These are phyloP conservation scores for Drosophila planitibia DNA, from an alignment of 2,888 invertebrate species.

Conservation along the genomic window DNA sequence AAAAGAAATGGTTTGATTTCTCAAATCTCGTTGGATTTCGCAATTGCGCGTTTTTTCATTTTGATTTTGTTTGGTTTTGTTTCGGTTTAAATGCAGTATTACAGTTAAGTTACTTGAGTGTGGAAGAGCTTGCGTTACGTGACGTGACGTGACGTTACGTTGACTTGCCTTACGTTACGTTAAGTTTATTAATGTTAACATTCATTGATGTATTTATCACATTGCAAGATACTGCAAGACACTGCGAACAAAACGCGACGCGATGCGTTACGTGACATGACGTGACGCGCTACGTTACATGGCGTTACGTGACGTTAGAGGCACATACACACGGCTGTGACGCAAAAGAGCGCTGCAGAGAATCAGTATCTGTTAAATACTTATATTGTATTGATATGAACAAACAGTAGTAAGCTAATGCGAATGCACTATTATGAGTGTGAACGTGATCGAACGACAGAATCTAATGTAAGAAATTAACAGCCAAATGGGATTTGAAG, in stretches of 20 bases:
- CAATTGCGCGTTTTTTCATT: constrained; percentile 34
- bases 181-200: constrained; percentile 29
- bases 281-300: constrained; percentile 27
- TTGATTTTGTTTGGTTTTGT: background rate
- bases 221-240: constrained; percentile 32
- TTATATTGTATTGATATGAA: background rate
- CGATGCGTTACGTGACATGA: constrained; percentile 51
- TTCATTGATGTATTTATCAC: constrained; percentile 34
- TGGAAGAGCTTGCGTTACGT: constrained; percentile 37
- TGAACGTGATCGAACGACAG: constrained; percentile 16
- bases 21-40: constrained; percentile 31
- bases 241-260: constrained; percentile 45
- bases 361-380: constrained; percentile 30
- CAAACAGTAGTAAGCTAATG: background rate
- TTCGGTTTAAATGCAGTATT: constrained; percentile 40
- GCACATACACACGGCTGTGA: constrained; percentile 20
- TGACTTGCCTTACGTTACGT: constrained; percentile 20
- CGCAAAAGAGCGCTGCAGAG: constrained; percentile 31
- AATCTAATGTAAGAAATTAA: constrained; percentile 18
- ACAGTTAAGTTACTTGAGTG: constrained; percentile 34
- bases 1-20: constrained; percentile 34
- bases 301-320: constrained; percentile 37
- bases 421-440: constrained; percentile 6
- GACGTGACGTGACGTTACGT: constrained; percentile 24
- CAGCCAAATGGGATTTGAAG: background rate